These are phyloP conservation scores for Shinisaurus crocodilurus DNA, from an alignment of 2,113 vertebrate genomes.

Conservation along the genomic window DNA sequence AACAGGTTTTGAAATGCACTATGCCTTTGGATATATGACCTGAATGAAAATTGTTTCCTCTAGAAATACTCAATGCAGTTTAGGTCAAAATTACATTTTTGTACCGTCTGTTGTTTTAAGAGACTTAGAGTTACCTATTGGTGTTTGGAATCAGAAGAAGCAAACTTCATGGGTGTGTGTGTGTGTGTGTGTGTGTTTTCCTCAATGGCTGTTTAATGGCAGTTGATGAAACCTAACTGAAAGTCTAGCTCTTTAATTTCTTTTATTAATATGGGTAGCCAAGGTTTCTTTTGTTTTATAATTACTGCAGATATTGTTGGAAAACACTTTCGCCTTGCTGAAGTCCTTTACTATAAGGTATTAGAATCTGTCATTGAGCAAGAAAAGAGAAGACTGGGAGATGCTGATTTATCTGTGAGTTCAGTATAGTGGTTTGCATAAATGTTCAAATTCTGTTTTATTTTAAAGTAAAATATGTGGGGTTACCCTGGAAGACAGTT, in stretches of 20 bases:
- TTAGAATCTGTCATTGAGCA: slow-evolving; percentile 90
- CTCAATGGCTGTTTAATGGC: not conserved
- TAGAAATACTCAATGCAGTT: not conserved
- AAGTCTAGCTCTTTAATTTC: accelerated
- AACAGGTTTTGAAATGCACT: not conserved
- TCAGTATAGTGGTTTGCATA: not conserved
- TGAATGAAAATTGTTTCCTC: not conserved
- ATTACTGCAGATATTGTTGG: slow-evolving; percentile 83
- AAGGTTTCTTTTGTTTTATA: slow-evolving; percentile 21
- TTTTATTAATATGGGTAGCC: slow-evolving; percentile 31
- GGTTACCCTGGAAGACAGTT: too few species aligned
- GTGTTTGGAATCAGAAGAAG: not conserved
- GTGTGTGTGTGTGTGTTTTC: not conserved
- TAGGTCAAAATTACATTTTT: not conserved
- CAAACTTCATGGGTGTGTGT: not conserved
- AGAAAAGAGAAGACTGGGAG: slow-evolving; percentile 89
- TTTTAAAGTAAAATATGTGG: not conserved
- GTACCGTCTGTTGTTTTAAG: not conserved
- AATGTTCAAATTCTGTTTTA: not conserved
- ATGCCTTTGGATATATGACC: not conserved
- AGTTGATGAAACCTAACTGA: not conserved
- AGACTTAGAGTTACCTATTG: not conserved
- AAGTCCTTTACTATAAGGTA: slow-evolving; percentile 92
- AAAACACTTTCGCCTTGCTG: slow-evolving; percentile 88
- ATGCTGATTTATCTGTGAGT: slow-evolving; percentile 89